Conservation (phyloP, 2,888 invertebrate genomes). For the Fragum fragum region DNA sequence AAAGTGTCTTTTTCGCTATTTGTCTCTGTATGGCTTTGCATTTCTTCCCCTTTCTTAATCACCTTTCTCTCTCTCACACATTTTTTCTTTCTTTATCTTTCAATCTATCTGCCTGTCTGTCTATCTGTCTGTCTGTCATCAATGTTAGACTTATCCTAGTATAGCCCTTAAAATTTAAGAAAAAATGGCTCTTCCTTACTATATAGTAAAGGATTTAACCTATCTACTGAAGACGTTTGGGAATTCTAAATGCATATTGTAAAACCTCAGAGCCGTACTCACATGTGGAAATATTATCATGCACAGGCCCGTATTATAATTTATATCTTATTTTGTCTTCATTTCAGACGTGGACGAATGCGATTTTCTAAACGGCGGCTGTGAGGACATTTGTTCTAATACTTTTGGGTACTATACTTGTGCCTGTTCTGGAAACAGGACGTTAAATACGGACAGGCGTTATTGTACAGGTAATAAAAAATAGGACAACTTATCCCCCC, state of each 20-base stretch:
- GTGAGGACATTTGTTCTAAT: constrained; percentile 57
- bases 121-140: no score
- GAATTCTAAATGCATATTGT: background rate
- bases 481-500: no score
- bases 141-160: no score
- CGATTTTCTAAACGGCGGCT: constrained; percentile 42
- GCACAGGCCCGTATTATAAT: background rate
- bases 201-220: no score
- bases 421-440: constrained; percentile 36
- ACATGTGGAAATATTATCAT: background rate
- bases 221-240: background rate
- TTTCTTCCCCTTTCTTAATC: no score
- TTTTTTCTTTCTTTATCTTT: no score
- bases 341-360: constrained; percentile 61
- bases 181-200: no score
- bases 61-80: no score
- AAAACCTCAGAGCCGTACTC: background rate
- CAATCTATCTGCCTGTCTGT: no score
- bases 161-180: no score
- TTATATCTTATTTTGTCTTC: background rate
- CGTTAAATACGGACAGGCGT: constrained; percentile 31
- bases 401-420: constrained; percentile 50
- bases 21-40: no score
- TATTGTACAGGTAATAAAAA: constrained; percentile 36
- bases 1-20: no score